phyloP scores from a whole-genome alignment of 2,113 vertebrate species.

The Ochotona curzoniae region DNA sequence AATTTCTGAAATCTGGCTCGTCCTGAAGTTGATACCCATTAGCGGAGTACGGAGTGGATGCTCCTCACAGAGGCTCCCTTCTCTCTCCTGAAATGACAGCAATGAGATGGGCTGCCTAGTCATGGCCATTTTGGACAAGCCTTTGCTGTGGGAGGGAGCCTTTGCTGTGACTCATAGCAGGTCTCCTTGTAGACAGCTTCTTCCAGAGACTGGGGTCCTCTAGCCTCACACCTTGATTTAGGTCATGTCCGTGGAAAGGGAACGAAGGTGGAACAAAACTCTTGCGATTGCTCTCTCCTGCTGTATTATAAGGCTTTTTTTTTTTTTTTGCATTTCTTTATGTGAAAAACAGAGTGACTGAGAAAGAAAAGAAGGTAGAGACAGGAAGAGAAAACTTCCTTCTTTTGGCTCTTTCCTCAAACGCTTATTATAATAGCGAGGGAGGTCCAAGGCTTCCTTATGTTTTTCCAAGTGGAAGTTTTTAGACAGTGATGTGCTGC shows the following conservation, averaged over 20 bases:
- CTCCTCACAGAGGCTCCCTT: background rate
- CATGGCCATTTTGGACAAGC: background rate
- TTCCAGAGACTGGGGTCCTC: background rate
- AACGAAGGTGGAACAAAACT: background rate
- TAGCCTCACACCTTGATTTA: background rate
- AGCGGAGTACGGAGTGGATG: background rate
- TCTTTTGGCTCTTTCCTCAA: too few species aligned
- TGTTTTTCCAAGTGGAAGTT: too few species aligned
- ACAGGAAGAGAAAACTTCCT: too few species aligned
- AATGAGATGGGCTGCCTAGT: background rate
- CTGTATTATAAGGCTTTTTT: background rate
- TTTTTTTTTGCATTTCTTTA: too few species aligned
- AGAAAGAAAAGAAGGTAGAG: too few species aligned
- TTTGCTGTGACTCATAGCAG: background rate
- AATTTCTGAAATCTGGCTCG: background rate
- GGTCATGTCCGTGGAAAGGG: background rate
- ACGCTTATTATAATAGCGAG: too few species aligned
- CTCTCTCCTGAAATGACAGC: background rate
- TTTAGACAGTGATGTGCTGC: too few species aligned
- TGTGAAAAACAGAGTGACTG: too few species aligned
- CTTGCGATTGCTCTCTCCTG: background rate
- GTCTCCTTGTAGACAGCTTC: too few species aligned
- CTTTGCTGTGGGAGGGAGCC: too few species aligned
- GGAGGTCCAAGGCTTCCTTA: too few species aligned
- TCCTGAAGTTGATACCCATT: background rate